phyloP scores from a whole-genome alignment of 2,797 vertebrate species.

The Meriones psammophilus region DNA sequence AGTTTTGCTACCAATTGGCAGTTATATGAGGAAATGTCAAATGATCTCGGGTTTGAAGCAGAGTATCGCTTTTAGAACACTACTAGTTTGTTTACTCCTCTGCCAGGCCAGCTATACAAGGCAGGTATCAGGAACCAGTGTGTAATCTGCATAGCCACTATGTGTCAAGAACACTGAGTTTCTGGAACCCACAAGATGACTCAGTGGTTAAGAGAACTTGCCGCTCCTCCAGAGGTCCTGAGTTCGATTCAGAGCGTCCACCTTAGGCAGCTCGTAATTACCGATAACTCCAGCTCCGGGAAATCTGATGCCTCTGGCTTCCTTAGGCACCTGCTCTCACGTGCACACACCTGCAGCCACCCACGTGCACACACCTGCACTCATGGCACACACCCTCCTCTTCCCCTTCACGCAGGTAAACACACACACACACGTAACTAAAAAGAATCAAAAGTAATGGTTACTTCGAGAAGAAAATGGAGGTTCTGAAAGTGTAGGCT shows the following conservation, averaged over 20 bases:
- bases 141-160: neutral
- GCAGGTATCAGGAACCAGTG: neutral
- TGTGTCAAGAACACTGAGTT: neutral
- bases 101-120: neutral
- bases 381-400: neutral
- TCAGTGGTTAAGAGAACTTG: neutral
- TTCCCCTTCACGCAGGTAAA: neutral
- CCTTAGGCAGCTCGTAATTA: neutral
- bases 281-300: neutral
- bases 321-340: neutral
- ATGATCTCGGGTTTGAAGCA: conserved; percentile 33
- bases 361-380: neutral
- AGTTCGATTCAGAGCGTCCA: neutral
- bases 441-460: too few relatives aligned
- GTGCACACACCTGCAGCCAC: neutral
- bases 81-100: neutral
- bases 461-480: neutral
- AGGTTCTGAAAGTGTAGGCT: neutral
- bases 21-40: conserved; percentile 4
- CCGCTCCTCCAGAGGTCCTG: neutral
- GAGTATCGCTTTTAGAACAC: neutral
- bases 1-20: neutral
- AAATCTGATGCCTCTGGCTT: too few relatives aligned
- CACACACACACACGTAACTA: neutral
- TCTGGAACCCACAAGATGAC: neutral